Conservation (phyloP, 1,140 invertebrate genomes). For the Bilobella aurantiaca region DNA sequence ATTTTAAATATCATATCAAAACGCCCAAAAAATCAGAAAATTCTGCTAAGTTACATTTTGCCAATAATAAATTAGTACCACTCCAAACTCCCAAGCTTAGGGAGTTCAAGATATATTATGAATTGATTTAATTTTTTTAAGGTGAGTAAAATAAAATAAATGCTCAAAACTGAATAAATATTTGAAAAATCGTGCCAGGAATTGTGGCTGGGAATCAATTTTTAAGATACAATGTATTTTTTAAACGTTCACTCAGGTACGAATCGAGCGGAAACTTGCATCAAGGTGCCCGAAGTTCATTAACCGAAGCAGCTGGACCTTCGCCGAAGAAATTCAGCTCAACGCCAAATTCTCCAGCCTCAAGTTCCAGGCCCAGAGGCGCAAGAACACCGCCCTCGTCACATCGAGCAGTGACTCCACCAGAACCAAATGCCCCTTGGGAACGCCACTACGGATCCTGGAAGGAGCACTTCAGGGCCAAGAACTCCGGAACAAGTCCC, state of each 20-base stretch:
- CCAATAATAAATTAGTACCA: too few relatives aligned
- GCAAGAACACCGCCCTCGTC: not conserved
- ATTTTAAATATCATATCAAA: slow-evolving; percentile 2
- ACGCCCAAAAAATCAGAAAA: not conserved
- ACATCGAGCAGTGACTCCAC: not conserved
- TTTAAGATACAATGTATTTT: too few relatives aligned
- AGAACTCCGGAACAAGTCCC: not conserved
- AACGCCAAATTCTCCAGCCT: not conserved
- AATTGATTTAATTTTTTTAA: too few relatives aligned
- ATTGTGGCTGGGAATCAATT: too few relatives aligned
- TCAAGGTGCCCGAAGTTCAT: not conserved
- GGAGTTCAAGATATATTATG: too few relatives aligned
- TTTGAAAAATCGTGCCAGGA: too few relatives aligned
- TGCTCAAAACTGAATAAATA: too few relatives aligned
- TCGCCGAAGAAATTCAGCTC: slow-evolving; percentile 9
- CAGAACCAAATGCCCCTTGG: slow-evolving; percentile 19
- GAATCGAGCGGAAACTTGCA: not conserved
- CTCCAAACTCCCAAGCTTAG: too few relatives aligned
- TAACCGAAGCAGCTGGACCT: slow-evolving; percentile 3
- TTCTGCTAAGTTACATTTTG: too few relatives aligned
- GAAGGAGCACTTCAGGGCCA: slow-evolving; percentile 24
- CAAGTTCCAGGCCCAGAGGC: not conserved
- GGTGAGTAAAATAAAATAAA: too few relatives aligned
- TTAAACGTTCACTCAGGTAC: too few relatives aligned
- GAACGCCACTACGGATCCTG: slow-evolving; percentile 34